Conservation (phyloP, 1,140 invertebrate species). For the Drosophila yakuba region DNA sequence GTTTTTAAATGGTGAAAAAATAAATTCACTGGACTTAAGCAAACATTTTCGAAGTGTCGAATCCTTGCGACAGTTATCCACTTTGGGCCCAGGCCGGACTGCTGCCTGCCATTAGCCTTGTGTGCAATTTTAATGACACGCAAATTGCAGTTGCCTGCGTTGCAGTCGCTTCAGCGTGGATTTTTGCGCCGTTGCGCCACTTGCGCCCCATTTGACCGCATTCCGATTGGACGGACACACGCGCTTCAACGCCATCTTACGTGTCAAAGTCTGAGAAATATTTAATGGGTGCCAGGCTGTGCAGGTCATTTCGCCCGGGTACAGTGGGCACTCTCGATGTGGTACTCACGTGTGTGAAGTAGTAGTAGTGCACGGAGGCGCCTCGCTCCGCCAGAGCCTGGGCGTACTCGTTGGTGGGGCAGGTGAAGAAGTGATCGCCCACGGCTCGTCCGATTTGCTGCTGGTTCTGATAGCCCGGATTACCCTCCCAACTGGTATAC, state of each 20-base stretch:
- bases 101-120: slow-evolving; percentile 73
- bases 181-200: slow-evolving; percentile 29
- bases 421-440: slow-evolving; percentile 97
- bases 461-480: slow-evolving; percentile 92
- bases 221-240: slow-evolving; percentile 69
- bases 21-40: background rate
- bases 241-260: slow-evolving; percentile 70
- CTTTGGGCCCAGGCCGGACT: slow-evolving; percentile 28
- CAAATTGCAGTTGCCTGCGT: slow-evolving; percentile 69
- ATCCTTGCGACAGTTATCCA: slow-evolving; percentile 32
- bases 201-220: slow-evolving; percentile 75
- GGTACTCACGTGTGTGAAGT: slow-evolving; percentile 94
- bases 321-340: background rate
- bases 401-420: slow-evolving; percentile 95
- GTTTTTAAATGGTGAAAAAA: background rate
- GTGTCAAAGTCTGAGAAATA: slow-evolving; percentile 75
- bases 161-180: slow-evolving; percentile 28
- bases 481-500: slow-evolving; percentile 96
- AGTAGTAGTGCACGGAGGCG: slow-evolving; percentile 96
- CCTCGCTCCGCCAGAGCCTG: slow-evolving; percentile 92
- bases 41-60: slow-evolving; percentile 5
- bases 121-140: slow-evolving; percentile 82
- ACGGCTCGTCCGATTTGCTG: slow-evolving; percentile 94
- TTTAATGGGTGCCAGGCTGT: slow-evolving; percentile 54
- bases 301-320: background rate